These are phyloP conservation scores for Artemia franciscana DNA, from an alignment of 1,140 invertebrate genomes.

Conservation along the genomic window DNA sequence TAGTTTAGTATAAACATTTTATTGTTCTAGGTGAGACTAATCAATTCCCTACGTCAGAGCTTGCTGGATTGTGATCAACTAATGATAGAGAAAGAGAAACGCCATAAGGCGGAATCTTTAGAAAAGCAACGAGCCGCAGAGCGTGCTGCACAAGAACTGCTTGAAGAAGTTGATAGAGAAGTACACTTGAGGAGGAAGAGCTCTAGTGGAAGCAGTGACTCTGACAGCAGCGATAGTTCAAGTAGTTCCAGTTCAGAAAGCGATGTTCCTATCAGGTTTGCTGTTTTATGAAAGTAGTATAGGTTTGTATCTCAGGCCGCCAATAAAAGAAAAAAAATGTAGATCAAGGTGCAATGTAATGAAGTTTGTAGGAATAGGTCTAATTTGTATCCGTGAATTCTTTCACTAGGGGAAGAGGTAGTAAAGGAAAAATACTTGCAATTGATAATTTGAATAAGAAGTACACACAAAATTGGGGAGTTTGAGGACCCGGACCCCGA, in stretches of 20 bases:
- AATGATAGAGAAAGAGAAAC: neutral
- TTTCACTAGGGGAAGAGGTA: too few relatives aligned
- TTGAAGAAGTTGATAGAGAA: conserved; percentile 5
- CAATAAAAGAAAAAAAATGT: too few relatives aligned
- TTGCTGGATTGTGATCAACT: neutral
- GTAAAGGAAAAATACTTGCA: too few relatives aligned
- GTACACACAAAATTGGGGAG: too few relatives aligned
- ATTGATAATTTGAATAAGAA: too few relatives aligned
- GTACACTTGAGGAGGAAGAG: conserved; percentile 13
- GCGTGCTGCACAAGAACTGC: neutral
- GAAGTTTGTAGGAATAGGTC: too few relatives aligned
- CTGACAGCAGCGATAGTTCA: neutral
- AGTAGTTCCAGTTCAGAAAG: neutral
- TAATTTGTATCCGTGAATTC: too few relatives aligned
- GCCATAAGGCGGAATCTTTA: conserved; percentile 7
- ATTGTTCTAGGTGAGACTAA: neutral
- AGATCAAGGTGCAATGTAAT: too few relatives aligned
- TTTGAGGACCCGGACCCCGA: too few relatives aligned
- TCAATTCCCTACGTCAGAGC: neutral
- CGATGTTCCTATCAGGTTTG: neutral
- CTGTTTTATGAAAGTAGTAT: too few relatives aligned
- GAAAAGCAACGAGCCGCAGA: neutral
- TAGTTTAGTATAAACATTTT: too few relatives aligned
- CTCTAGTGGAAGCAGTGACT: conserved; percentile 3
- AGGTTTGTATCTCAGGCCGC: too few relatives aligned